These are phyloP conservation scores for Xiphorhynchus elegans DNA, from an alignment of 2,113 vertebrate species.

Conservation along the genomic window DNA sequence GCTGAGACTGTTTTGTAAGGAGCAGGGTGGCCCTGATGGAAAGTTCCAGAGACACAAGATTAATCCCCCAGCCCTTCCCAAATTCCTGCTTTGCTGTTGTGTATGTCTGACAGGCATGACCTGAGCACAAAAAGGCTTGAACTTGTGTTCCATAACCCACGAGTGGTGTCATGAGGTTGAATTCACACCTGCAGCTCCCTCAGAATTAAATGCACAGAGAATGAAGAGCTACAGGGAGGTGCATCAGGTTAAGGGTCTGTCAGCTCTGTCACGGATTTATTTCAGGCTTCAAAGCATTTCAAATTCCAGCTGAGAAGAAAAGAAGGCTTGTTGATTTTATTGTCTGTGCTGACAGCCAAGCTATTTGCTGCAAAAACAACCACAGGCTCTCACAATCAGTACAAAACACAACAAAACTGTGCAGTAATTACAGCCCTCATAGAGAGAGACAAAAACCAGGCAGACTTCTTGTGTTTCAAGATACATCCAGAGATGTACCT, in stretches of 20 bases:
- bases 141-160: neutral
- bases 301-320: neutral
- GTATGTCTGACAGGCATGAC: fast-evolving
- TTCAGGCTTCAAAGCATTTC: neutral
- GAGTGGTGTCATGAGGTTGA: too few species aligned
- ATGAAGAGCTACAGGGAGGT: too few species aligned
- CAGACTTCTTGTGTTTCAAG: neutral
- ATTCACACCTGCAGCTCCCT: too few species aligned
- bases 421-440: neutral
- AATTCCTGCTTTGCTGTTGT: neutral
- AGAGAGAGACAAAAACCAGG: neutral
- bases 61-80: neutral
- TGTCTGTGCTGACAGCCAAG: neutral
- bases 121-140: neutral
- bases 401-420: neutral
- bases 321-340: neutral
- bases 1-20: slow-evolving; percentile 92
- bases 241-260: too few species aligned
- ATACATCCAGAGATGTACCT: neutral
- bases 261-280: neutral
- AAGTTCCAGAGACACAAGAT: neutral
- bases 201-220: too few species aligned
- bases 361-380: neutral
- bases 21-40: slow-evolving; percentile 84
- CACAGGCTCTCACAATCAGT: neutral